Conservation (phyloP, 35 echinoderm and acorn worm species). For the Eucidaris tribuloides region DNA sequence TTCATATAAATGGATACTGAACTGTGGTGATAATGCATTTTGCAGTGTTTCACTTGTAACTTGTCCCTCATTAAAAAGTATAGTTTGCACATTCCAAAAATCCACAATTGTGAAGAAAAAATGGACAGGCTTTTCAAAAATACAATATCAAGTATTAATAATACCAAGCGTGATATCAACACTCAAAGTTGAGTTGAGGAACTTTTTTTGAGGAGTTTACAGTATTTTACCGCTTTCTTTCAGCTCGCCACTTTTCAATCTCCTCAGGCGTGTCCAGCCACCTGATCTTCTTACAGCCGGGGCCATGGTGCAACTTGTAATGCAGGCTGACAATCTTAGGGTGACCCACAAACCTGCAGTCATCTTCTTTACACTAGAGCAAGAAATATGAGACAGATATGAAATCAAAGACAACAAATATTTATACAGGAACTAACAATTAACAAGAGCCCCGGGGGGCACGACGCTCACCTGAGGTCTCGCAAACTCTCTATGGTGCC, state of each 20-base stretch:
- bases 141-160: neutral
- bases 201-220: neutral
- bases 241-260: conserved; percentile 53
- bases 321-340: conserved; percentile 61
- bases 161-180: neutral
- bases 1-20: too few species aligned
- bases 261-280: conserved; percentile 53
- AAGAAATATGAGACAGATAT: neutral
- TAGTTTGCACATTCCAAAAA: neutral
- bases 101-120: neutral
- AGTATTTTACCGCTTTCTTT: conserved; percentile 37
- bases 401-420: neutral
- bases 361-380: conserved; percentile 39
- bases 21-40: too few species aligned
- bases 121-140: neutral
- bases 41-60: neutral
- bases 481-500: too few species aligned
- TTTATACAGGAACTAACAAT: neutral
- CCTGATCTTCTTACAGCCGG: conserved; percentile 38
- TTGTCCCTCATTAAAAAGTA: neutral
- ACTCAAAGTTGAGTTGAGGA: too few species aligned
- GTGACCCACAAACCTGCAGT: conserved; percentile 64
- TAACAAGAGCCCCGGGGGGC: too few species aligned
- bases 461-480: too few species aligned
- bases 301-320: conserved; percentile 47